phyloP scores from a whole-genome alignment of 1,140 invertebrate species.

The Dufourea novaeangliae region DNA sequence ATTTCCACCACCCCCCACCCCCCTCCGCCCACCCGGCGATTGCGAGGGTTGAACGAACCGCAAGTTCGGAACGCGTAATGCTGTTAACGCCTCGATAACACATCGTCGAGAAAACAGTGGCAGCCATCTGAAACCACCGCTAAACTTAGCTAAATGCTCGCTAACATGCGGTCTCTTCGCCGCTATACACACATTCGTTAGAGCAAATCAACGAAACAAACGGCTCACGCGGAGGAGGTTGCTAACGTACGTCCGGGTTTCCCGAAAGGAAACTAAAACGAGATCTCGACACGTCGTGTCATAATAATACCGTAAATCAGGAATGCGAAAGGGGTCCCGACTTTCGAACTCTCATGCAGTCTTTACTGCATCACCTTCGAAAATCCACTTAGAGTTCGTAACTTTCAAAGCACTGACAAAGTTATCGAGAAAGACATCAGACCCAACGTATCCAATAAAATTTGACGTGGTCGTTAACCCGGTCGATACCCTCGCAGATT shows the following conservation, averaged over 20 bases:
- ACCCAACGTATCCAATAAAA: too few species aligned
- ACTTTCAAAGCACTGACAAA: too few species aligned
- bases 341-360: not conserved
- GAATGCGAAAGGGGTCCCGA: too few species aligned
- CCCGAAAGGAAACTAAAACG: not conserved
- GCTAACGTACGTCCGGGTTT: not conserved
- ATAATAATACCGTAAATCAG: too few species aligned
- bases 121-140: constrained; percentile 55
- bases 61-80: constrained; percentile 51
- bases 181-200: constrained; percentile 20
- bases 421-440: too few species aligned
- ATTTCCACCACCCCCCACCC: too few species aligned
- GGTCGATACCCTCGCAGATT: not conserved
- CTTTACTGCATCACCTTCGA: too few species aligned
- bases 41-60: constrained; percentile 59
- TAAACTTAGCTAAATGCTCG: constrained; percentile 60
- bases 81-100: constrained; percentile 60
- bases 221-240: constrained; percentile 9
- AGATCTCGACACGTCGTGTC: too few species aligned
- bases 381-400: too few species aligned
- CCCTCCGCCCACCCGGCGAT: constrained; percentile 6
- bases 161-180: constrained; percentile 11
- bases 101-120: constrained; percentile 55
- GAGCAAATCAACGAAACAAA: constrained; percentile 47
- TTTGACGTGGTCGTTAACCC: too few species aligned